Evolutionary conservation across 2,113 vertebrate genomes (phyloP).

Genomic region (Ibidorhyncha struthersii): DNA sequence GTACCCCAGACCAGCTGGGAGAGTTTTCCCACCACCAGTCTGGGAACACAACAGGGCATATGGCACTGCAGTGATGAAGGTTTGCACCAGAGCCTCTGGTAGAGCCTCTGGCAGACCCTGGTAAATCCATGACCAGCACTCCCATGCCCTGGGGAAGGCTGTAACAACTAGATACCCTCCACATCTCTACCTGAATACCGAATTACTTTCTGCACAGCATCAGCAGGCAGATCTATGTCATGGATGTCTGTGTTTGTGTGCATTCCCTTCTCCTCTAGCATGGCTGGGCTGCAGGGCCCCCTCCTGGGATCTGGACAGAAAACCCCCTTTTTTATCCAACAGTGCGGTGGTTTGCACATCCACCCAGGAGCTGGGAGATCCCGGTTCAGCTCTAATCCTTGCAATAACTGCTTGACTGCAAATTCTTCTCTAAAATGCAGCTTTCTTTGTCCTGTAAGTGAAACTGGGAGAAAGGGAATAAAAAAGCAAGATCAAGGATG

Average conservation of each 20-base stretch:
- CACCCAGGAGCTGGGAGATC: neutral
- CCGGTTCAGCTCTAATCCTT: neutral
- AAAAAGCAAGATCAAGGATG: conserved; percentile 46
- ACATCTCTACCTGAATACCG: neutral
- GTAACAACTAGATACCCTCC: neutral
- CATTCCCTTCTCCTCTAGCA: neutral
- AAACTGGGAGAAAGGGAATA: conserved; percentile 11
- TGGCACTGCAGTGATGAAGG: neutral
- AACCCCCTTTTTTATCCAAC: neutral
- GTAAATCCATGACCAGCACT: neutral
- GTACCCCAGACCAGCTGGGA: neutral
- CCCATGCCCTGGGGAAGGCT: neutral
- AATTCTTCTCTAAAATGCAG: neutral
- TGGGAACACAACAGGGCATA: neutral
- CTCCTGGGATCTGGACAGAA: neutral
- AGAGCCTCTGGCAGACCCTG: neutral
- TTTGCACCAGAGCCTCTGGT: neutral
- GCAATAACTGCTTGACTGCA: neutral
- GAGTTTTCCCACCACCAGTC: neutral
- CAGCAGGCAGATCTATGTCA: neutral
- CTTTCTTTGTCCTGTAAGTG: conserved; percentile 13
- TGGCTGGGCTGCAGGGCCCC: neutral
- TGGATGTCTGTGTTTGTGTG: neutral
- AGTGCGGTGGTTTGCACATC: neutral
- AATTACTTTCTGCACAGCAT: neutral